Base-by-base conservation (phyloP, 2,797 vertebrate genomes). In the Typhlichthys eigenmanni region DNA sequence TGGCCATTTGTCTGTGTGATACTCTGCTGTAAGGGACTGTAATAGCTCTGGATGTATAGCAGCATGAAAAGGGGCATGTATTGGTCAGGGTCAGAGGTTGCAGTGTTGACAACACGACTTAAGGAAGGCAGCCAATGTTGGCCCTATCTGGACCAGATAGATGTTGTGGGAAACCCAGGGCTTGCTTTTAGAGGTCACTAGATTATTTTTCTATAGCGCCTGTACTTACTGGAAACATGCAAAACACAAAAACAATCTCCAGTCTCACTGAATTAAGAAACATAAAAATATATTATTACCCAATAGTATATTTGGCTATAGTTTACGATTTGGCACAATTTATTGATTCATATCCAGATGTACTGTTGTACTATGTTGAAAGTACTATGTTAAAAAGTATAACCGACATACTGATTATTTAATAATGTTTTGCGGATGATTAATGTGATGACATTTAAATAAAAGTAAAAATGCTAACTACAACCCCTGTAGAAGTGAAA, bases 1-100 rank as follows among this genome's bases (percentile, higher is more conserved):
- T 60, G 71, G 66, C 74, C 82, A 78, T 86, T 86, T 85, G 82
- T 87, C 81, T 80, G 82, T 78, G 81, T 71, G 82, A 86, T 87
- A 76, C 68, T 77, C 60, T 58, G 70, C 61, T 66, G 66, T 64
- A 68, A 69, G 19, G 59, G 60, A 29, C 69, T 77, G 75, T 80
- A 88, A 78, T 67, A 74, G 70, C 76, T 29, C 74, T 83, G 81
- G 75, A 84, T 70, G 56, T 7, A 57, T 46, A 77, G 63, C 79
- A 86, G 69, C 17, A 17, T 46, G 43, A 81, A 87, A 87, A 87
- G 78, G 79, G 83, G 46, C 86, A 76, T 82, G 86, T 81, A 85
- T 78, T 79, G 78, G 61, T 60, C 49, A 29, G 77, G 82, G 78
- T 86, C 71, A 78, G 67, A 78, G 78, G 74, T 88, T 77, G 64